Base-by-base conservation (phyloP, 2,888 invertebrate genomes). In the Cerastis rubricosa region DNA sequence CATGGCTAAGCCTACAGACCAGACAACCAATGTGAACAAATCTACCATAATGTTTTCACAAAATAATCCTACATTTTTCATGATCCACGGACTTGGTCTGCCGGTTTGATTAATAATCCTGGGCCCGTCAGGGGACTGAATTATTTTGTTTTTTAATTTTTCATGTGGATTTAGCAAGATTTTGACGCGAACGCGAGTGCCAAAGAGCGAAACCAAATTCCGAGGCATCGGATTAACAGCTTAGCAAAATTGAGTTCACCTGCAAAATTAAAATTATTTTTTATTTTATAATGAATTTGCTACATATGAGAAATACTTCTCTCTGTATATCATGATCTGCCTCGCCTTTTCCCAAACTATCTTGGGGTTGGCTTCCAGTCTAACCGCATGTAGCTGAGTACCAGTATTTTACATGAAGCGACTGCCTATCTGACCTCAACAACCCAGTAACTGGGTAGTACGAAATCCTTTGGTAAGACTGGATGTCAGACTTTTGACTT, bases 21-120 rank as follows among this genome's bases (percentile, higher is more conserved):
- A 35, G 3, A 35, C 35, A 69, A 63, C 25, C n/a, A 54, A 78
- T 49, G 22, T 54, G 29, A 69, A 70, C 40, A 51, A 63, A 49
- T 9, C 57, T 43, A 29, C 17, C 8, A 67, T 63, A 14, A 49
- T 22, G 22, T 63, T 82, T 76, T 14, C 25, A 51, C 47, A 63
- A 69, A 51, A 51, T 59, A 54, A 69, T 72, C 35, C 29, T 40
- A 65, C n/a, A 61, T 77, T 65, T 73, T 66, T 63, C 40, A 66
- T 25, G 22, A 54, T 49, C 69, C 2, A 3, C 71, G 72, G 69
- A 69, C 47, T 43, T 45, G n/a, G 22, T 22, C 54, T 51, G 43
- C 14, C 49, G 22, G n/a, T 78, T 66, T 78, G 78, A 83, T 71
- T 66, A 69, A 81, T 77, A 77, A 78, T 72, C 43, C 63, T 43